These are phyloP conservation scores for Chromis chromis DNA, from an alignment of 2,797 vertebrate species.

Conservation along the genomic window DNA sequence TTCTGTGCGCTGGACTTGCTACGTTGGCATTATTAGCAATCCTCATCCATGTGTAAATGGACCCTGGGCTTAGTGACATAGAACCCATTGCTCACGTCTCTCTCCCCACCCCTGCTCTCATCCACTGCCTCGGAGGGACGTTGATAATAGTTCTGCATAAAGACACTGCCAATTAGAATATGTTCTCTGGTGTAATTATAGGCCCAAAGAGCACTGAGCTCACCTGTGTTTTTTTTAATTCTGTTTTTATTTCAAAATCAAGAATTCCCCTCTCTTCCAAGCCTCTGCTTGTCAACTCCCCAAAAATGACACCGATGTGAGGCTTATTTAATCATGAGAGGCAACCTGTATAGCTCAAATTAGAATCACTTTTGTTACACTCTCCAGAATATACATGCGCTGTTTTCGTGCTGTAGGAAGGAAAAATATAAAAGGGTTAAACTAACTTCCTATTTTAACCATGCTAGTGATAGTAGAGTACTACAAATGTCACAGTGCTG, in stretches of 20 bases:
- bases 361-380: constrained; percentile 34
- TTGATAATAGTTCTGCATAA: constrained; percentile 84
- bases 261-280: constrained; percentile 30
- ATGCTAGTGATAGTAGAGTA: no score
- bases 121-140: constrained; percentile 78
- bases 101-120: constrained; percentile 44
- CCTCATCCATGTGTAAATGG: constrained; percentile 75
- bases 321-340: constrained; percentile 30
- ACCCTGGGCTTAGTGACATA: constrained; percentile 69
- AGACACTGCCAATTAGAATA: constrained; percentile 85
- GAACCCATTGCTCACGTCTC: constrained; percentile 57
- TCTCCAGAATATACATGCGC: constrained; percentile 13
- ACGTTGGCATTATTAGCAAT: constrained; percentile 64
- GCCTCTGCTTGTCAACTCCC: constrained; percentile 20
- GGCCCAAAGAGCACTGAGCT: constrained; percentile 74
- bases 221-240: constrained; percentile 62
- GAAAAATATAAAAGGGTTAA: constrained; percentile 29
- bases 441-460: background rate
- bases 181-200: constrained; percentile 80
- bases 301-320: constrained; percentile 42
- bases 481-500: constrained; percentile 4
- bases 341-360: constrained; percentile 23
- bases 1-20: constrained; percentile 45
- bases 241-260: constrained; percentile 50
- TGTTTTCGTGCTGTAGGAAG: constrained; percentile 22